phyloP scores from a whole-genome alignment of 2,888 invertebrate species.

The Tromatobia lineatoria region DNA sequence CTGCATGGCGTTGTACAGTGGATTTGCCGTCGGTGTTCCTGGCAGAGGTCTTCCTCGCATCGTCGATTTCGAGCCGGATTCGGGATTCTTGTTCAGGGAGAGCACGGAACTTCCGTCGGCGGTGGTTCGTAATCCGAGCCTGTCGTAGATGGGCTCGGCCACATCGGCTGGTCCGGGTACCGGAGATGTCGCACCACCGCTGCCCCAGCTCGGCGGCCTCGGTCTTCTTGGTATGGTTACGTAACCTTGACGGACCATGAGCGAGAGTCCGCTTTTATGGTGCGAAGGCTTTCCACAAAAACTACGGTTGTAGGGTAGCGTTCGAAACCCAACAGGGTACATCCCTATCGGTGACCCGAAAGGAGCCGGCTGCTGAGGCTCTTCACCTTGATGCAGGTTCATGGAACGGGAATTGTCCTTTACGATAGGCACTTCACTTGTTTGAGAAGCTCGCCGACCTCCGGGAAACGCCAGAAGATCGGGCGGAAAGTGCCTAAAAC shows the following conservation, averaged over 20 bases:
- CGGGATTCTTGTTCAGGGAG: conserved; percentile 91
- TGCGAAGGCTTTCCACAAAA: conserved; percentile 69
- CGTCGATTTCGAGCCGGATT: conserved; percentile 86
- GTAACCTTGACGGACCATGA: conserved; percentile 92
- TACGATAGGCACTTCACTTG: conserved; percentile 92
- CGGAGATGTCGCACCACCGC: conserved; percentile 87
- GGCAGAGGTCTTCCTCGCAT: conserved; percentile 90
- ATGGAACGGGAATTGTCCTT: conserved; percentile 90
- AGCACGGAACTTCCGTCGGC: conserved; percentile 94
- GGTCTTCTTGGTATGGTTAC: conserved; percentile 95
- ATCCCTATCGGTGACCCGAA: conserved; percentile 68
- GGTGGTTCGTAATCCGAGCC: conserved; percentile 93
- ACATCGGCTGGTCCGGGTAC: conserved; percentile 86
- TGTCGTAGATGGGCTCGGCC: conserved; percentile 94
- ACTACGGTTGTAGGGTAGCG: conserved; percentile 90
- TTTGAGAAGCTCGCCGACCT: conserved; percentile 82
- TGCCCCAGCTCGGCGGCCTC: conserved; percentile 93
- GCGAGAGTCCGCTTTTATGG: conserved; percentile 87
- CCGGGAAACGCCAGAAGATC: conserved; percentile 94
- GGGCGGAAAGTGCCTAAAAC: conserved; percentile 90
- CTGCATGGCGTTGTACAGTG: conserved; percentile 77
- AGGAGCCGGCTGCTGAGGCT: conserved; percentile 85
- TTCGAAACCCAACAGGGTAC: conserved; percentile 90
- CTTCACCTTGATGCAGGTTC: conserved; percentile 84
- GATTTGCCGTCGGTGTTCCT: conserved; percentile 87